Evolutionary conservation across 1,140 invertebrate species (phyloP).

Genomic region (Pseudomyrmex cubaensis): DNA sequence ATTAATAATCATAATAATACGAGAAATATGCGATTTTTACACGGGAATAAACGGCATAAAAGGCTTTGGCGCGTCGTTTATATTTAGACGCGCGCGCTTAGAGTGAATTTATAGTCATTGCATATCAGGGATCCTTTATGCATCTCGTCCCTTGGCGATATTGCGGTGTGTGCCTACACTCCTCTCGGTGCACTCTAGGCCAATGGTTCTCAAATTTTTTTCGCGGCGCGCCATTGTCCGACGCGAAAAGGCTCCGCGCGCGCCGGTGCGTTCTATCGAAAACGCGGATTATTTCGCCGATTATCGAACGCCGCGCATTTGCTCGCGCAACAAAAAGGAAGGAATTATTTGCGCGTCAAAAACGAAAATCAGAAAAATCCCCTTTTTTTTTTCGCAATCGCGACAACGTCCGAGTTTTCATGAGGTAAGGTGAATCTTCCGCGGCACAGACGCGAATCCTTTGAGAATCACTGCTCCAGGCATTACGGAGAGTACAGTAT

Average conservation of each 20-base stretch:
- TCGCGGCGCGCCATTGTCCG: constrained; percentile 28
- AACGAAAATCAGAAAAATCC: not conserved
- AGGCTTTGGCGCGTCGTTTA: constrained; percentile 25
- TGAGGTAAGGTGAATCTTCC: not conserved
- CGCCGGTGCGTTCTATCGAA: not conserved
- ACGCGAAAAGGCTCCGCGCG: not conserved
- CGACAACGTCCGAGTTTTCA: not conserved
- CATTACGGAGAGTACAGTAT: constrained; percentile 40
- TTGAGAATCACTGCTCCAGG: constrained; percentile 49
- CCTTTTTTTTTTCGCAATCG: too few relatives aligned
- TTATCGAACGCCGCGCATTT: not conserved
- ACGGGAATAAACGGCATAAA: not conserved
- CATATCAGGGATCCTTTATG: constrained; percentile 59
- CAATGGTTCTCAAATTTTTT: constrained; percentile 56
- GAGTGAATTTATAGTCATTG: constrained; percentile 61
- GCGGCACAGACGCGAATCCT: not conserved
- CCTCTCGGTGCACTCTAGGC: constrained; percentile 41
- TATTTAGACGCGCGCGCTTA: constrained; percentile 58
- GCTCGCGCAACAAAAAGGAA: too few relatives aligned
- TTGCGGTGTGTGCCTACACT: constrained; percentile 59
- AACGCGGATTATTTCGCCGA: not conserved
- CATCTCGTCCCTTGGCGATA: constrained; percentile 57
- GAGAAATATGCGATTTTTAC: constrained; percentile 43
- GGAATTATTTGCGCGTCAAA: too few relatives aligned
- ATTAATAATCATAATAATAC: constrained; percentile 53